phyloP scores from a whole-genome alignment of 2,888 invertebrate species.

The Pycnomerus fuliginosus region DNA sequence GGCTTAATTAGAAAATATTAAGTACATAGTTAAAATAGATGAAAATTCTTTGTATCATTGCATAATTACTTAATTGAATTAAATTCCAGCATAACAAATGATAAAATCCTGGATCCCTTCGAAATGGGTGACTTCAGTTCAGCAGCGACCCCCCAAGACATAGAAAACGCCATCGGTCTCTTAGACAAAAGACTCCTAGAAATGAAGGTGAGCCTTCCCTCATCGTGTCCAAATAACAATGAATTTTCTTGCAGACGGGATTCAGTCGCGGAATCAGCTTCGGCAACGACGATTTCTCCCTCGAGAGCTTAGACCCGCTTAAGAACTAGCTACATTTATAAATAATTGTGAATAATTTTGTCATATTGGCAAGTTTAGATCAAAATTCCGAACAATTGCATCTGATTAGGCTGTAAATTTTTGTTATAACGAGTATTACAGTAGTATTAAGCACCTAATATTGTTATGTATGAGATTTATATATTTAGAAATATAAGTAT shows the following conservation, averaged over 20 bases:
- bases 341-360: slow-evolving; percentile 27
- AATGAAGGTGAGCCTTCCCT: slow-evolving; percentile 68
- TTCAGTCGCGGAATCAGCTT: slow-evolving; percentile 85
- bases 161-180: slow-evolving; percentile 74
- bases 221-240: slow-evolving; percentile 4
- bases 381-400: slow-evolving; percentile 9
- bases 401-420: slow-evolving; percentile 22
- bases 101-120: slow-evolving; percentile 70
- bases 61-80: too few species aligned
- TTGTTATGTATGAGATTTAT: slow-evolving; percentile 34
- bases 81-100: slow-evolving; percentile 45
- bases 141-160: slow-evolving; percentile 58
- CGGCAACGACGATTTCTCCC: slow-evolving; percentile 90
- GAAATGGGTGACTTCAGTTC: slow-evolving; percentile 75
- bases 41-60: too few species aligned
- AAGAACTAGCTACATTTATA: slow-evolving; percentile 60
- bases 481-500: slow-evolving; percentile 33
- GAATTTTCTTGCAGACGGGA: slow-evolving; percentile 69
- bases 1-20: too few species aligned
- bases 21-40: too few species aligned
- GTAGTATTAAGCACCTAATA: slow-evolving; percentile 28
- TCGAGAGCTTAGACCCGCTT: slow-evolving; percentile 91
- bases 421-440: slow-evolving; percentile 18
- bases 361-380: slow-evolving; percentile 37
- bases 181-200: slow-evolving; percentile 80